Evolutionary conservation across 2,797 vertebrate genomes (phyloP), one percentile per base, ranked within the genome.

Genomic region (Danio albolineatus): DNA sequence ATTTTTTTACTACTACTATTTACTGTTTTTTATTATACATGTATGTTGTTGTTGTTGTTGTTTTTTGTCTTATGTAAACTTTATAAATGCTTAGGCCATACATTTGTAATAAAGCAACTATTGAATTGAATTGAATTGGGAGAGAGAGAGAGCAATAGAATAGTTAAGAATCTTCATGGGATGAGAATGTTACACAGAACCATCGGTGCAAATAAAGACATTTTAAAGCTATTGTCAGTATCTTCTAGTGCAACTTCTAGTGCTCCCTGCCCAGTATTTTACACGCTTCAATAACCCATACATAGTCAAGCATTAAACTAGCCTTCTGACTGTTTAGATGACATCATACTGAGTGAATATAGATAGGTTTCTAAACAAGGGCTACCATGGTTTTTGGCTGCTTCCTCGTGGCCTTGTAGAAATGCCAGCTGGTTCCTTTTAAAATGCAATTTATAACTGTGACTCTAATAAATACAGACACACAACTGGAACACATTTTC

Each of bases 371-470:
- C 28, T 21, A 49, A 54, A 70, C 64, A 41, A 21, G 76, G 76
- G 76, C 41, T 48, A 69, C 65, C 65, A 65, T 78, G 54, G 38
- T 79, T 53, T 73, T 73, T 79, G 78, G 39, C 78, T 49, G 59
- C 21, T 79, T 77, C 36, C 14, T 57, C 4, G 1, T 76, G 74
- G 57, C 59, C 78, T 81, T 39, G 65, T 80, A 80, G 80, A 82
- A 61, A 84, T 48, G 39, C 80, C 86, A 78, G 83, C 71, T 89
- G 87, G 65, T 89, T 87, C 57, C 66, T 86, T 84, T 90, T 85
- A 89, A 86, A 84, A 64, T 28, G 13, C 82, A 73, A 86, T 88
- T 90, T 86, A 86, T 57, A 75, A 70, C 46, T 57, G 36, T 54
- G 36, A 79, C 69, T 79, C 76, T 76, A 84, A 87, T 83, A 88